Conservation (phyloP, 2,888 invertebrate genomes). For the Synanthedon myopaeformis region DNA sequence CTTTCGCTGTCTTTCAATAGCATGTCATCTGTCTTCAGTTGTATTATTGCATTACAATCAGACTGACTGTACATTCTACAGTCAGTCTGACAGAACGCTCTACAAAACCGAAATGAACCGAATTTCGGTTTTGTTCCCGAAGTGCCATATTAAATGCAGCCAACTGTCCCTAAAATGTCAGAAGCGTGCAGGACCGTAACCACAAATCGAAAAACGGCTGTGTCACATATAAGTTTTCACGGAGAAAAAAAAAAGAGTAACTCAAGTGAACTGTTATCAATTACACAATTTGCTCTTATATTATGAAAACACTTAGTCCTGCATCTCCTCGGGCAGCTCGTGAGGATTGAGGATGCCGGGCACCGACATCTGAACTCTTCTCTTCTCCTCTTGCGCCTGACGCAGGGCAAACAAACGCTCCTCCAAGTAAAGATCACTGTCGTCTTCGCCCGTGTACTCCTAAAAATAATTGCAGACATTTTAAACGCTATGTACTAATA, state of each 20-base stretch:
- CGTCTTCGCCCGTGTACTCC: slow-evolving; percentile 99
- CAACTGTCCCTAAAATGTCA: too few species aligned
- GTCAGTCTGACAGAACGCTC: too few species aligned
- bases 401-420: slow-evolving; percentile 92
- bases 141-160: too few species aligned
- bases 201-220: not conserved
- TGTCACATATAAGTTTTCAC: not conserved
- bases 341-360: slow-evolving; percentile 97
- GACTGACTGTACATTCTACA: too few species aligned
- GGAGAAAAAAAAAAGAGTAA: not conserved
- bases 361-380: slow-evolving; percentile 91
- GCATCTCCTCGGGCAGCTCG: slow-evolving; percentile 95
- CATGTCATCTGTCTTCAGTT: too few species aligned
- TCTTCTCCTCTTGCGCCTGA: slow-evolving; percentile 93
- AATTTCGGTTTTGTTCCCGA: too few species aligned
- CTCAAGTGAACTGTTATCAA: slow-evolving; percentile 26
- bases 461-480: slow-evolving; percentile 39
- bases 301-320: slow-evolving; percentile 72
- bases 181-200: too few species aligned
- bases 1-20: too few species aligned
- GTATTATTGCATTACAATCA: too few species aligned
- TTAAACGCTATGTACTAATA: too few species aligned
- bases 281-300: slow-evolving; percentile 5
- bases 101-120: too few species aligned
- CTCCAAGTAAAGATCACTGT: slow-evolving; percentile 96